Evolutionary conservation across 2,888 invertebrate genomes (phyloP), one percentile per base, ranked within the genome.

Genomic region (Andricus curvator): DNA sequence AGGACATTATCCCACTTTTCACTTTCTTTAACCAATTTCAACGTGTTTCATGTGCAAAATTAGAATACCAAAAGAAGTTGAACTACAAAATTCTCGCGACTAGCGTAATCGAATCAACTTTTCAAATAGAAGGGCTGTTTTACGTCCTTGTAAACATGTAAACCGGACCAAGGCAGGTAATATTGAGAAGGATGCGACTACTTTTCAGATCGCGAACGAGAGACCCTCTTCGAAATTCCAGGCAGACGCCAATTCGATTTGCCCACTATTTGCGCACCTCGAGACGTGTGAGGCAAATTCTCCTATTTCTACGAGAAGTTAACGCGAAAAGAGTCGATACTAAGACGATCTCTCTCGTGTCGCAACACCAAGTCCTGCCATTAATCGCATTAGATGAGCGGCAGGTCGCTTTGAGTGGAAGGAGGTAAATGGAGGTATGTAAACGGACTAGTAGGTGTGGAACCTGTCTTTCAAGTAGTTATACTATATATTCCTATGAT

Each of bases 321-420:
- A 81, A 81, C 74, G 51, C 83, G 80, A 81, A 65, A 78, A 79
- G 62, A 78, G 80, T 77, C 81, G 81, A 78, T 81, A 78, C 84
- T 82, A 81, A 86, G 51, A 70, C 48, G 29, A 51, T 85, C 85
- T 84, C 84, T 81, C 87, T 87, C 86, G 85, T 87, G 85, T 87
- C 82, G 81, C 81, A 87, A 83, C 85, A 79, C 78, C 82, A 74
- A 85, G 83, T 79, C 83, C 84, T 85, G 84, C 87, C 87, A 89
- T 90, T 91, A 91, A 90, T 91, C 88, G 89, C 85, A 89, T 91
- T 90, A 90, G 87, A 85, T 85, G 86, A 88, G 86, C 85, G 88
- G 84, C 83, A 83, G 84, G 85, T 85, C 83, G 82, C 85, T 85
- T 86, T 85, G 87, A 88, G 87, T 85, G 85, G 87, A 78, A 78